Base-by-base conservation (phyloP, 2,113 vertebrate species). In the Clarias macrocephalus region DNA sequence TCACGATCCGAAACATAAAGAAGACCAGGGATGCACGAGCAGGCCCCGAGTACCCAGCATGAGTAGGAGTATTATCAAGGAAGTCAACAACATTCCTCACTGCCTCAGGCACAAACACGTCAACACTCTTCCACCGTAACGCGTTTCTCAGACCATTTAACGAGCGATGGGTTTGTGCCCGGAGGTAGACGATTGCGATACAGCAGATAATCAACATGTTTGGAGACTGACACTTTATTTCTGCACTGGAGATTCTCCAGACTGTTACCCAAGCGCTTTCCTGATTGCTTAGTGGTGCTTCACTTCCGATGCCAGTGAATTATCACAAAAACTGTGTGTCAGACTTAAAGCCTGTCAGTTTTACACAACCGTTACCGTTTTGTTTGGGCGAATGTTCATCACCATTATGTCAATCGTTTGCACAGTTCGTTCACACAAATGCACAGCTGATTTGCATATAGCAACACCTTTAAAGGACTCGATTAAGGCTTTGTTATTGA, bases 11-110 rank as follows among this genome's bases (percentile, higher is more conserved):
- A 56, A 79, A 81, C 79, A 62, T 59, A 6, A 25, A 25, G 30
- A 2, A 37, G 10, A 37, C 18, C 23, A 2, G 56, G 56, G 28
- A 62, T 33, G 54, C 33, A 23, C 13, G 73, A 76, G 37, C 42
- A 76, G 63, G 52, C 75, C 16, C 1, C 1, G 11, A 18, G 75
- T 56, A 21, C 65, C 48, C 59, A 25, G 80, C 80, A 68, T 33
- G 83, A 56, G n/a, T 25, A 68, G 68, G 68, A 85, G 59, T 15
- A 28, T 80, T 85, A 65, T 85, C 65, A 52, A 28, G 42, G 56
- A 25, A 85, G 77, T 66, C 33, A 79, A 56, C 60, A 66, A 37
- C 21, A 63, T 15, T 42, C 80, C 80, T 82, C 60, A 57, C 19
- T 13, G 83, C 80, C 63, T 57, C 28, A 60, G 73, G 68, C 63